Base-by-base conservation (phyloP, 2,888 invertebrate genomes). In the Caradrina clavipalpis region DNA sequence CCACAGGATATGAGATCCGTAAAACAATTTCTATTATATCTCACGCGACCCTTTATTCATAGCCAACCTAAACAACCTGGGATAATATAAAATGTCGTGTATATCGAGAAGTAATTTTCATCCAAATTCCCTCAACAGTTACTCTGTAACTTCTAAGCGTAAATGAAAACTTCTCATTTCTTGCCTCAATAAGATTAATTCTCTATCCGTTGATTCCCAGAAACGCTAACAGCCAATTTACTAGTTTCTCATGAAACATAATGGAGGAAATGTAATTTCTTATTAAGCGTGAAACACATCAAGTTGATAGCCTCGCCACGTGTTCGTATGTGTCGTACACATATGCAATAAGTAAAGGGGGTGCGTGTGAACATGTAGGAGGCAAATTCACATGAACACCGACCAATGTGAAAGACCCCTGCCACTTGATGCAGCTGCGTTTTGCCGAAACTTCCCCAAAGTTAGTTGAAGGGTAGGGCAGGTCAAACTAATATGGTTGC, bases 311-410 rank as follows among this genome's bases (percentile, higher is more conserved):
- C 73, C 61, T 22, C 55, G 66, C 80, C 78, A 74, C 70, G 78
- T 82, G 84, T 68, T 64, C 73, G 65, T 74, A 49, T 78, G 78
- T 70, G 62, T 47, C 77, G 42, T 54, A 61, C 56, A 74, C 65
- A 78, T 63, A 71, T 77, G 70, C 77, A 82, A 81, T 76, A 65
- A 78, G 76, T 71, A 80, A 72, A 73, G 77, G 81, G 84, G 87
- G 82, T 88, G 86, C 91, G 90, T 94, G 92, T 89, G 92, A 93
- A 92, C 87, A 83, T 81, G 85, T 88, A 87, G 89, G 88, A 81
- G 89, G 86, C 85, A 88, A 87, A 88, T 93, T 93, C 92, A 89
- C 93, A 93, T 90, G 90, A 85, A 76, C 80, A 72, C 77, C 81
- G 80, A 83, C 89, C 89, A 88, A 63, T 66, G 64, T 62, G 57